Percentiles rank a stretch among this genome's conserved stretches.
These are phyloP conservation scores for Diadophis punctatus DNA, from an alignment of 2,113 vertebrate species.

Conservation along the genomic window DNA sequence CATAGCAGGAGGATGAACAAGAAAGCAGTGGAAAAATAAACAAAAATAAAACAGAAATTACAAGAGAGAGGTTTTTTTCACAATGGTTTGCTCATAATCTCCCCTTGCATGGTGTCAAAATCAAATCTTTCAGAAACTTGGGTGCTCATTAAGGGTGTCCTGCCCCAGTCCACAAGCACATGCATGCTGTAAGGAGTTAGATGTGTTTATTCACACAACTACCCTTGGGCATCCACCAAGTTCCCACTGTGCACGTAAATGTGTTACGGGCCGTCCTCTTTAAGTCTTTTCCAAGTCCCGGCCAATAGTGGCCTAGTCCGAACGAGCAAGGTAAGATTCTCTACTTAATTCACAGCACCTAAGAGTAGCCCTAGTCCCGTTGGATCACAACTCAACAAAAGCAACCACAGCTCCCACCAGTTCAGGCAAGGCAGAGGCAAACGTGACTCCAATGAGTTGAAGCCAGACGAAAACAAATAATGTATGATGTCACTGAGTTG, in stretches of 20 bases:
- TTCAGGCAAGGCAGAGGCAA: background rate
- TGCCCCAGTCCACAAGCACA: background rate
- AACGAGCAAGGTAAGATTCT: too few species aligned
- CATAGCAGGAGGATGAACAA: constrained; percentile 3
- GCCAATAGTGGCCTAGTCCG: too few species aligned
- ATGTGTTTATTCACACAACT: background rate
- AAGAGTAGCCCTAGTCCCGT: background rate
- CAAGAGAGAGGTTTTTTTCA: background rate
- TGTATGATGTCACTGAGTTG: background rate
- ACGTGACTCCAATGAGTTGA: background rate
- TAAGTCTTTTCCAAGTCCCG: too few species aligned
- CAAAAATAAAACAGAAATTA: constrained; percentile 4
- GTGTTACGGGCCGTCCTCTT: too few species aligned
- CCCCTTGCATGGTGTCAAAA: constrained; percentile 4
- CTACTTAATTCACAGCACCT: background rate
- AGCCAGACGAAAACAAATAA: background rate
- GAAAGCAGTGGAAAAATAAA: background rate
- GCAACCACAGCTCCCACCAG: background rate
- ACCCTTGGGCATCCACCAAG: background rate
- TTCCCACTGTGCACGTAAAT: background rate
- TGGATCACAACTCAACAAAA: background rate
- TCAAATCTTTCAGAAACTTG: background rate
- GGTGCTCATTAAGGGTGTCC: background rate
- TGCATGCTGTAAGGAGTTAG: background rate
- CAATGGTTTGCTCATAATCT: background rate